phyloP scores from a whole-genome alignment of 2,888 invertebrate genomes.

The Oxystoma pomonae region DNA sequence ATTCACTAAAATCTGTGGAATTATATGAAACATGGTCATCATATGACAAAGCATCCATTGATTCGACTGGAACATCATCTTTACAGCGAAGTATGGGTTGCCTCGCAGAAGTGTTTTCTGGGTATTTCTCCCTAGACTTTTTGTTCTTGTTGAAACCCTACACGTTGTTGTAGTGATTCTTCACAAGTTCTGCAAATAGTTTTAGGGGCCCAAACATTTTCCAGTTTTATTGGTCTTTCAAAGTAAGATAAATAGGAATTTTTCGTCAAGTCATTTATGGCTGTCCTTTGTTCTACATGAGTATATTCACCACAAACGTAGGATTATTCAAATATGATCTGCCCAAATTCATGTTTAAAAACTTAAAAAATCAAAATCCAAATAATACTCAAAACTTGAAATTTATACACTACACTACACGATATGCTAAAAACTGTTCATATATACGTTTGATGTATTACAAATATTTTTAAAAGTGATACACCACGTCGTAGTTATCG shows the following conservation, averaged over 20 bases:
- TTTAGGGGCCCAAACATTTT: too few relatives aligned
- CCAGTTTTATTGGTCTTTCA: too few relatives aligned
- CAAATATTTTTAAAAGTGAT: background rate
- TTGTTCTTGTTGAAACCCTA: too few relatives aligned
- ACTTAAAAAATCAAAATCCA: background rate
- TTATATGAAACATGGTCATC: background rate
- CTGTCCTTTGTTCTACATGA: background rate
- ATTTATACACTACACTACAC: background rate
- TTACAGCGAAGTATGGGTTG: too few relatives aligned
- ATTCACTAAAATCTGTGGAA: background rate
- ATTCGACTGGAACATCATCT: too few relatives aligned
- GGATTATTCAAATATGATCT: background rate
- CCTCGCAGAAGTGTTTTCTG: too few relatives aligned
- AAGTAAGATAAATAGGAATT: background rate
- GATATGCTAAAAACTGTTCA: background rate
- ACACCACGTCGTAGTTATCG: background rate
- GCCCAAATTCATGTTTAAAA: background rate
- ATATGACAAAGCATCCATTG: too few relatives aligned
- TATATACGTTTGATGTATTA: background rate
- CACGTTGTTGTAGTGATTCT: too few relatives aligned
- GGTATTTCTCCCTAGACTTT: too few relatives aligned
- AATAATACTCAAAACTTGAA: too few relatives aligned
- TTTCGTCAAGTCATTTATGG: background rate
- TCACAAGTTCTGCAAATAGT: too few relatives aligned
- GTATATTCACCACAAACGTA: background rate